These are phyloP conservation scores for Trypoxylus dichotomus DNA, from an alignment of 1,140 invertebrate genomes.

Conservation along the genomic window DNA sequence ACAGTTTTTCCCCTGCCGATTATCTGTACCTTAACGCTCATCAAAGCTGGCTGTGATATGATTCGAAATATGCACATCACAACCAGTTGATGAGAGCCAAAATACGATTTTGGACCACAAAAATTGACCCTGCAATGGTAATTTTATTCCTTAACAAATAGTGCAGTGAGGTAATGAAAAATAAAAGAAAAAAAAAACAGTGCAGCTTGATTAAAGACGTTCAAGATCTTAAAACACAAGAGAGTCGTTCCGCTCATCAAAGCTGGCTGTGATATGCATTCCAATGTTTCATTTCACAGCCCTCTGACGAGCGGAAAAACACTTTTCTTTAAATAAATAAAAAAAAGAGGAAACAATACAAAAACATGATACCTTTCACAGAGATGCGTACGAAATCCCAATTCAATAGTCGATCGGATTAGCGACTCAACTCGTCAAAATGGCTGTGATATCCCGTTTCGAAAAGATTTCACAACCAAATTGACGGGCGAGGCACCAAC, in stretches of 20 bases:
- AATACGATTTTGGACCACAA: constrained; percentile 33
- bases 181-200: background rate
- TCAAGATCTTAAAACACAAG: constrained; percentile 13
- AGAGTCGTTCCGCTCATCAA: constrained; percentile 74
- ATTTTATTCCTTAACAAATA: background rate
- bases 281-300: constrained; percentile 73
- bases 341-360: no score
- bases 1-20: background rate
- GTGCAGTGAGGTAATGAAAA: background rate
- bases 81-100: constrained; percentile 72
- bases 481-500: constrained; percentile 65
- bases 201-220: background rate
- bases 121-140: background rate
- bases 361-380: background rate
- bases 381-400: background rate
- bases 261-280: constrained; percentile 89
- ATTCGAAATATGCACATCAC: constrained; percentile 69
- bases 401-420: constrained; percentile 22
- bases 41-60: constrained; percentile 94
- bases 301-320: constrained; percentile 68
- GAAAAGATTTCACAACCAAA: constrained; percentile 78
- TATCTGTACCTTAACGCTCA: constrained; percentile 63
- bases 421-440: constrained; percentile 77
- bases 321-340: constrained; percentile 27
- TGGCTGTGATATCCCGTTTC: constrained; percentile 82